Evolutionary conservation across 2,888 invertebrate genomes (phyloP).

Genomic region (Teleogryllus oceanicus): DNA sequence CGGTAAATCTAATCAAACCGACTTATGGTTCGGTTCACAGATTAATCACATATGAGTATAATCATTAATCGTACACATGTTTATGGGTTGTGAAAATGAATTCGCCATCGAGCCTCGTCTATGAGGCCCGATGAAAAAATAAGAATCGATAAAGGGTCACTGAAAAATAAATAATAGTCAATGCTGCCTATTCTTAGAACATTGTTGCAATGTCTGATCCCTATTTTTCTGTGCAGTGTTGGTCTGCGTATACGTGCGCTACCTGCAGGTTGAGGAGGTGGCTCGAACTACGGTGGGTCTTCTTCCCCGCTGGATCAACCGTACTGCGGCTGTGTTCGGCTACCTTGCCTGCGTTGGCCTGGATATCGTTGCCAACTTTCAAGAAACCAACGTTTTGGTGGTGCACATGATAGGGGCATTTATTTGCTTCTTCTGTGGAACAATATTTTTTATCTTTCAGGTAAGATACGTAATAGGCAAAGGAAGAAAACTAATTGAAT

Average conservation of each 20-base stretch:
- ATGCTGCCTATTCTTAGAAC: too few relatives aligned
- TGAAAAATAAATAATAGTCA: too few relatives aligned
- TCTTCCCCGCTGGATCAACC: conserved; percentile 44
- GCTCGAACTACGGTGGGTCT: conserved; percentile 43
- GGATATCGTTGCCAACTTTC: conserved; percentile 60
- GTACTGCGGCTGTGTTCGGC: conserved; percentile 50
- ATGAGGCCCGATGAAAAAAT: too few relatives aligned
- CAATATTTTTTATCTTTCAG: conserved; percentile 56
- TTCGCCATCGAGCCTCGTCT: too few relatives aligned
- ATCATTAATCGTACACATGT: too few relatives aligned
- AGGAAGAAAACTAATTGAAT: background rate
- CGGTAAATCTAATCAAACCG: too few relatives aligned
- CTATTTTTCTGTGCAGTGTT: conserved; percentile 46
- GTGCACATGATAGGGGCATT: conserved; percentile 59
- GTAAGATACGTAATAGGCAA: conserved; percentile 41
- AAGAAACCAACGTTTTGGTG: conserved; percentile 54
- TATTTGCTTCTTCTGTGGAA: conserved; percentile 56
- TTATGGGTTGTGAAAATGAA: too few relatives aligned
- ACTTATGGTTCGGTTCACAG: too few relatives aligned
- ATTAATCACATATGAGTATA: too few relatives aligned
- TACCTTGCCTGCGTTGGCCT: conserved; percentile 54
- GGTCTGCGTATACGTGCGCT: conserved; percentile 54
- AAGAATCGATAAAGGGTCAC: too few relatives aligned
- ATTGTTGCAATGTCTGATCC: too few relatives aligned
- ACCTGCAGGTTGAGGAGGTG: conserved; percentile 52